phyloP scores from a whole-genome alignment of 2,888 invertebrate genomes.

The Dynastes tityus region DNA sequence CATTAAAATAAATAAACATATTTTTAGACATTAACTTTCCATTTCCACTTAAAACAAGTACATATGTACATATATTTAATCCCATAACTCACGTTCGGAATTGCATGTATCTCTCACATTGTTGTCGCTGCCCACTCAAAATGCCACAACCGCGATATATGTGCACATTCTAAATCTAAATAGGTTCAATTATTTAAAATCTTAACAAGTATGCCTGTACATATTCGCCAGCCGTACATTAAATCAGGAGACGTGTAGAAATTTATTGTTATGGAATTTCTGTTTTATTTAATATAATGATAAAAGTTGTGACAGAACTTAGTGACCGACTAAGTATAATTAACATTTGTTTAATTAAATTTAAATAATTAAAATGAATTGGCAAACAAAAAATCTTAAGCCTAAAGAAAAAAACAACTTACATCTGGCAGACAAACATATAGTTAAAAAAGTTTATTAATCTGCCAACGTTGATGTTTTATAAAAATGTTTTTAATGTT shows the following conservation, averaged over 20 bases:
- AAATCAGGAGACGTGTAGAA: background rate
- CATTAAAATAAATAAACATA: no score
- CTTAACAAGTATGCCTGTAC: background rate
- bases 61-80: background rate
- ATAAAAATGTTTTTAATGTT: no score
- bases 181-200: slow-evolving; percentile 9
- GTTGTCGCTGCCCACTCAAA: slow-evolving; percentile 13
- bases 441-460: no score
- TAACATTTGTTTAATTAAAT: no score
- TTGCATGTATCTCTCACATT: background rate
- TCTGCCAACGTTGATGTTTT: no score
- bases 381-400: no score
- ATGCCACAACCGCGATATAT: background rate
- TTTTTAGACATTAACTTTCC: background rate
- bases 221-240: background rate
- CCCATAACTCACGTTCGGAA: background rate
- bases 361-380: no score
- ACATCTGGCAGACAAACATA: no score
- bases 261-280: slow-evolving; percentile 2
- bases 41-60: background rate
- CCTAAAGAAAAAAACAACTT: no score
- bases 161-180: slow-evolving; percentile 13
- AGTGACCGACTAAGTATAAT: no score
- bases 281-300: no score
- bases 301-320: no score